Evolutionary conservation across 2,888 invertebrate genomes (phyloP).

Genomic region (Terebella lapidaria): DNA sequence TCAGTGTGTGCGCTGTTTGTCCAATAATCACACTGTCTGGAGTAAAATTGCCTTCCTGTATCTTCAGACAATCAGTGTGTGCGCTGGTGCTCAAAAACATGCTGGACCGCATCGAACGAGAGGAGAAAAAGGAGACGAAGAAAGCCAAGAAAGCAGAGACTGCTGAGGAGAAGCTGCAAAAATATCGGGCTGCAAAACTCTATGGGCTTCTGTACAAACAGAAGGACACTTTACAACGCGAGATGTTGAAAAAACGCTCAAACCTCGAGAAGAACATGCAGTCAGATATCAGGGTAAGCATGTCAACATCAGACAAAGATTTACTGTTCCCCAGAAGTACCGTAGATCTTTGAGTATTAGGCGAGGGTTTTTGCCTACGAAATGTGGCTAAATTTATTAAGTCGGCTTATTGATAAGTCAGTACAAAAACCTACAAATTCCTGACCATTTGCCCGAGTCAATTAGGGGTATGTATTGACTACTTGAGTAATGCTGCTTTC

Average conservation of each 20-base stretch:
- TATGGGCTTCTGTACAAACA: conserved; percentile 77
- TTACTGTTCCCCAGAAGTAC: too few species aligned
- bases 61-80: conserved; percentile 46
- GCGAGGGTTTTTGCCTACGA: too few species aligned
- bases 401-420: too few species aligned
- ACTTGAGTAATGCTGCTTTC: too few species aligned
- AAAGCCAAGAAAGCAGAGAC: conserved; percentile 44
- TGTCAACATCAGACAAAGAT: neutral
- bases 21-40: too few species aligned
- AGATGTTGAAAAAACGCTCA: conserved; percentile 84
- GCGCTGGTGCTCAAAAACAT: conserved; percentile 39
- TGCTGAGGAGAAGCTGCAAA: conserved; percentile 56
- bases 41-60: too few species aligned
- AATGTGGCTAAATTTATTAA: too few species aligned
- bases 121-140: conserved; percentile 45
- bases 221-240: conserved; percentile 86
- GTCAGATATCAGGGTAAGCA: conserved; percentile 71
- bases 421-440: too few species aligned
- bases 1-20: too few species aligned
- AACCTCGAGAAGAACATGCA: conserved; percentile 66
- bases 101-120: conserved; percentile 52
- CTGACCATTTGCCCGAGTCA: too few species aligned
- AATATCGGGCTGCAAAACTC: conserved; percentile 60
- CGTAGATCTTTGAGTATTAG: too few species aligned
- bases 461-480: too few species aligned